Conservation (phyloP, 2,888 invertebrate genomes). For the Micoletzkya japonica region DNA sequence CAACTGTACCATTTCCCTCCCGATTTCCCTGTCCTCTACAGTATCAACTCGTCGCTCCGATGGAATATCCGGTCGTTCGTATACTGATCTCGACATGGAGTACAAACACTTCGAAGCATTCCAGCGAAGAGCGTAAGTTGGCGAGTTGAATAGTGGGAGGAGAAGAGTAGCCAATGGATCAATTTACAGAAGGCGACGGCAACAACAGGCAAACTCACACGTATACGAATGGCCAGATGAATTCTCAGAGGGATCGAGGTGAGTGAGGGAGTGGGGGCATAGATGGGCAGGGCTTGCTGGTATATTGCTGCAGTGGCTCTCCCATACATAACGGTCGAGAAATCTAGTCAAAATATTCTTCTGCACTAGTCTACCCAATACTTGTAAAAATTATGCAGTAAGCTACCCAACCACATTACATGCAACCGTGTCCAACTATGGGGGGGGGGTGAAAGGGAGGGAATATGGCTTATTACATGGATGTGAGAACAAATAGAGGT, state of each 20-base stretch:
- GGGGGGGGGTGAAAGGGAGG: too few species aligned
- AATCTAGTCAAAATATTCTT: not conserved
- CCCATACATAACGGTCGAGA: too few species aligned
- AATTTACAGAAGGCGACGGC: conserved; percentile 18
- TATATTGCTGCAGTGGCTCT: too few species aligned
- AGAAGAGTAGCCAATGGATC: conserved; percentile 7
- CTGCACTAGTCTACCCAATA: not conserved
- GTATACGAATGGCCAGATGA: conserved; percentile 27
- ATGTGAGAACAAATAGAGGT: too few species aligned
- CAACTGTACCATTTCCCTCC: not conserved
- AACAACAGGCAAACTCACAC: conserved; percentile 10
- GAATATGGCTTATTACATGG: too few species aligned
- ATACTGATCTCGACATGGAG: conserved; percentile 60
- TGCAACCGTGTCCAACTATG: too few species aligned
- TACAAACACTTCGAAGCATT: conserved; percentile 60
- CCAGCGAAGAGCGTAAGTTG: conserved; percentile 41
- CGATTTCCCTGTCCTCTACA: not conserved
- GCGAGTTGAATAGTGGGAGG: too few species aligned
- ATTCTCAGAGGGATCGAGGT: conserved; percentile 15
- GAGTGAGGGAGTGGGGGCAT: conserved; percentile 1
- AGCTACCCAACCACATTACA: too few species aligned
- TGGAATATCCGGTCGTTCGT: conserved; percentile 28
- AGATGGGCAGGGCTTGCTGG: too few species aligned
- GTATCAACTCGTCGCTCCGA: conserved; percentile 6
- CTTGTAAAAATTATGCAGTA: too few species aligned